phyloP scores from a whole-genome alignment of 37 sponge, comb jelly and placozoan genomes.

The Sycon ciliatum region DNA sequence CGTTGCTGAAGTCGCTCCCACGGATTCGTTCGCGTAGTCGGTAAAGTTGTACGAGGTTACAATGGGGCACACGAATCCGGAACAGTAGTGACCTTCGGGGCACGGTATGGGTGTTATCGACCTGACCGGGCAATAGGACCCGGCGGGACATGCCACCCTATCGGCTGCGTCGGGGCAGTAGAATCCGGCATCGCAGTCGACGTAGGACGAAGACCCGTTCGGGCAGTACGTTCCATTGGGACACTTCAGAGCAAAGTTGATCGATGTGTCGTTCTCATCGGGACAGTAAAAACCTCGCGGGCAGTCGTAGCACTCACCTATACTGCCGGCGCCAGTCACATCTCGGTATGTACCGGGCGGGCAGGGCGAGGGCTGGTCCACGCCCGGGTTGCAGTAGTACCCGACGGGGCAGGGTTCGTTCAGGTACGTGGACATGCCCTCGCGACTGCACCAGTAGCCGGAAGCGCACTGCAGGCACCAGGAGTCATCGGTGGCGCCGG shows the following conservation, averaged over 20 bases:
- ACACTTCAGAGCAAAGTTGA: neutral
- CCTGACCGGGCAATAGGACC: conserved; percentile 31
- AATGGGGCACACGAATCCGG: conserved; percentile 16
- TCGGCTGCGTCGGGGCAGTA: conserved; percentile 14
- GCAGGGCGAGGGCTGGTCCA: conserved; percentile 13
- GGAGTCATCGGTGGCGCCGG: neutral
- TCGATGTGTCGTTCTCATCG: conserved; percentile 10
- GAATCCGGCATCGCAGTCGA: conserved; percentile 26
- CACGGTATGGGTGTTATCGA: conserved; percentile 5
- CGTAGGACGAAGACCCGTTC: conserved; percentile 1
- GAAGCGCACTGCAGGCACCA: conserved; percentile 15
- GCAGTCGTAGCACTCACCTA: conserved; percentile 21
- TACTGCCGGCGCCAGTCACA: neutral
- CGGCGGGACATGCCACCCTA: conserved; percentile 26
- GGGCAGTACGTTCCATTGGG: conserved; percentile 17
- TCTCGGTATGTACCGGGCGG: conserved; percentile 26
- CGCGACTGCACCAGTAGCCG: conserved; percentile 20
- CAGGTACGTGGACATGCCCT: neutral
- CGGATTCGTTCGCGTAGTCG: neutral
- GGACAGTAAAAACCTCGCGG: conserved; percentile 35
- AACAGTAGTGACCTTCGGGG: conserved; percentile 27
- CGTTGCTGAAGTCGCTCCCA: neutral
- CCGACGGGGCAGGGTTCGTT: conserved; percentile 19
- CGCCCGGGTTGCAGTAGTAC: conserved; percentile 30
- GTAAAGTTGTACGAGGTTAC: no score